Evolutionary conservation across 2,888 invertebrate genomes (phyloP), one percentile per base, ranked within the genome.

Genomic region (Cenopis cana): DNA sequence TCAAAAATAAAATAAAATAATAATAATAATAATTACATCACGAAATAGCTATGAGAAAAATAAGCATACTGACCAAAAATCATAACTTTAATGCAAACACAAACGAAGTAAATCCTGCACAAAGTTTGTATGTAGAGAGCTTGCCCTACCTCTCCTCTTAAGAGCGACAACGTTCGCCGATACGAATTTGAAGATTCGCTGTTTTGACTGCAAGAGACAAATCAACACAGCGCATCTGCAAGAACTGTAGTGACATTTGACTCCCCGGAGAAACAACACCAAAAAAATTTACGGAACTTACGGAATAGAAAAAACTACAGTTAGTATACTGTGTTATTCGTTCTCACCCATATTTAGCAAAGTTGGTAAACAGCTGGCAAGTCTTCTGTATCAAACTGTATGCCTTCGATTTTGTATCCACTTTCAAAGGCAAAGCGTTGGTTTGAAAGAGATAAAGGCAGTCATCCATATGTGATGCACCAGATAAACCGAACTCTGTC

Each of bases 291-390:
- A n/a, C n/a, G n/a, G n/a, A n/a, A n/a, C n/a, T n/a, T n/a, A n/a
- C n/a, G n/a, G n/a, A n/a, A n/a, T n/a, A n/a, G n/a, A n/a, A n/a
- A n/a, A n/a, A n/a, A n/a, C n/a, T n/a, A n/a, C n/a, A n/a, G n/a
- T n/a, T n/a, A 9, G 12, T 18, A 24, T 1, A 49, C 17, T 11
- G 2, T 17, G 20, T 0, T 18, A 61, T 29, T 10, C 20, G 6
- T 24, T 17, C 76, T 75, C 68, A 77, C 77, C 78, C 78, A 54
- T 52, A 75, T 74, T 77, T 78, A 11, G 77, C 75, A 61, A 78
- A 78, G 62, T 78, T 77, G 4, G 77, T 75, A 57, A 74, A 78
- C 10, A 78, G 24, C 9, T 57, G 57, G n/a, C 76, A 73, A 10
- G 55, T 64, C 17, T 72, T 72, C 11, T 74, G 55, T 12, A 77